Base-by-base conservation (phyloP, 2,888 invertebrate species). In the Galerucella calmariensis region DNA sequence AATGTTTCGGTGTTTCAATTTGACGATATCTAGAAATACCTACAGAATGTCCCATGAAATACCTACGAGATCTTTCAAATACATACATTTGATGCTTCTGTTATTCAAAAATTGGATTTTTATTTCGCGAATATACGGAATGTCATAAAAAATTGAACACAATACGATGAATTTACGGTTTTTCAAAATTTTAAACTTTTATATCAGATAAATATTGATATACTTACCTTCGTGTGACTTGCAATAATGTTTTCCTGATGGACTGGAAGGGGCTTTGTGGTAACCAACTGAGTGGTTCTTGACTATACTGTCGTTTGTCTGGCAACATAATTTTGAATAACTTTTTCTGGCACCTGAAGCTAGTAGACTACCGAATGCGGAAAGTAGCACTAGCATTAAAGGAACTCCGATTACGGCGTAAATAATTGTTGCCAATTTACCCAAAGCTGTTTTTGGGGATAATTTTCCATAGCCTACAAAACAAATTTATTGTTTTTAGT, bases 351-450 rank as follows among this genome's bases (percentile, higher is more conserved):
- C 93, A 12, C 93, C 91, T 67, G 93, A 91, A 10, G 96, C 96
- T 83, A 97, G 89, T 35, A 95, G 90, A 10, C 94, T 93, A 9
- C 96, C 96, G 69, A 96, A 90, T 78, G 95, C 95, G 14, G 96
- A 95, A 81, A 97, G 89, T 85, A 96, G 95, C 70, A 96, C 92
- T 81, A 97, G 88, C 89, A 96, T 95, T 73, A 97, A 88, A 6
- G 97, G 97, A 67, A 97, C 96, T 14, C 96, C 96, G 74, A 96
- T 91, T 72, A 96, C 91, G 16, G 96, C 96, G 86, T 97, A 97
- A 56, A 95, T 89, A 83, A 97, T 95, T 5, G 96, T 95, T 20
- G 94, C 92, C 44, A 95, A 91, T 85, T 96, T 93, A 5, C 96
- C 96, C 44, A 92, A 91, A 14, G 94, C 91, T 12, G 96, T 96